Percentiles rank a stretch among this genome's conserved stretches.
Conservation (phyloP, 2,888 invertebrate genomes). For the Aradus depressus region DNA sequence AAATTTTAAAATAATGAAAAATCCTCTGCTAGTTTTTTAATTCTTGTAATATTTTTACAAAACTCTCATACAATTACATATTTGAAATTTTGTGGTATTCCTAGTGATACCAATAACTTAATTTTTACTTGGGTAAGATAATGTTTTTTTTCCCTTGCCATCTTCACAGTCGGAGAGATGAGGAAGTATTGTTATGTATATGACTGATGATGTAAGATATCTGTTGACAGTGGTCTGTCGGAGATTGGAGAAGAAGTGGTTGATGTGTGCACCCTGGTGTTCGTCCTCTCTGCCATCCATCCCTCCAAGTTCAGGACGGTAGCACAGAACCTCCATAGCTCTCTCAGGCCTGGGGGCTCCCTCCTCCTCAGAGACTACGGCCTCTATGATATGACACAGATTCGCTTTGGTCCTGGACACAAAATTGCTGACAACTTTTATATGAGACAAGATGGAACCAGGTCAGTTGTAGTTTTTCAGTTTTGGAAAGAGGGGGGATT, state of each 20-base stretch:
- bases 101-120: no score
- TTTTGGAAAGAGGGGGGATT: no score
- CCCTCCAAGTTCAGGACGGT: conserved; percentile 65
- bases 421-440: conserved; percentile 90
- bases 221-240: conserved; percentile 5
- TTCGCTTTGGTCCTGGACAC: conserved; percentile 84
- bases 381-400: conserved; percentile 87
- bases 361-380: conserved; percentile 90
- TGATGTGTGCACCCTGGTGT: conserved; percentile 80
- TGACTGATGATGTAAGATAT: neutral
- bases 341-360: conserved; percentile 63
- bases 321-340: conserved; percentile 50
- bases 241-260: conserved; percentile 40
- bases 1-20: no score
- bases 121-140: no score
- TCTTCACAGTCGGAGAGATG: no score
- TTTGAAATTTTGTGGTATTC: no score
- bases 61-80: no score
- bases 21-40: no score
- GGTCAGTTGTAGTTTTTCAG: conserved; percentile 40
- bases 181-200: no score
- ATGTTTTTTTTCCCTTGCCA: no score
- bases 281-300: conserved; percentile 89
- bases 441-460: conserved; percentile 91
- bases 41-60: no score